phyloP scores from a whole-genome alignment of 2,888 invertebrate species.

The Andrena marginata region DNA sequence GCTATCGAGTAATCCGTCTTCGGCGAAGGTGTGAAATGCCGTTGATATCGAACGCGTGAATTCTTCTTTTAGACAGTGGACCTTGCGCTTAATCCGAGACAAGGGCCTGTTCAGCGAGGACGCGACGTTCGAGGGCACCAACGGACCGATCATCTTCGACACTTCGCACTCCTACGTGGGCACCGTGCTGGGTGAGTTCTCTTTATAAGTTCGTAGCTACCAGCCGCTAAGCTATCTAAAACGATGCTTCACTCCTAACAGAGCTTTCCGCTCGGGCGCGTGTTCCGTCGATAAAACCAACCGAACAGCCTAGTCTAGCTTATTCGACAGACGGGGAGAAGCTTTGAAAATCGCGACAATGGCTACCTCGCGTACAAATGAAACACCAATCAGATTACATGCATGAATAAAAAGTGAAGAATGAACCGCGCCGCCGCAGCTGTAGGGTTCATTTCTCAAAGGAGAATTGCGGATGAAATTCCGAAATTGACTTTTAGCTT shows the following conservation, averaged over 20 bases:
- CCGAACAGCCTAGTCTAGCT: too few relatives aligned
- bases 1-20: background rate
- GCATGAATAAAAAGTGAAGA: background rate
- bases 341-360: too few relatives aligned
- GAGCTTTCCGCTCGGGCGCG: too few relatives aligned
- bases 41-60: background rate
- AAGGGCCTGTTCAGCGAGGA: slow-evolving; percentile 80
- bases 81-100: slow-evolving; percentile 81
- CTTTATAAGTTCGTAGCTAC: background rate
- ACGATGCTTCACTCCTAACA: too few relatives aligned
- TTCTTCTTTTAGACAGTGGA: slow-evolving; percentile 79
- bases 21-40: background rate
- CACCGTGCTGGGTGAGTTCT: slow-evolving; percentile 81
- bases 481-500: slow-evolving; percentile 1
- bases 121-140: slow-evolving; percentile 80
- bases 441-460: background rate
- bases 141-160: slow-evolving; percentile 82
- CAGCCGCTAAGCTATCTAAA: too few relatives aligned
- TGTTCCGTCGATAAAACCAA: too few relatives aligned
- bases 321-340: too few relatives aligned
- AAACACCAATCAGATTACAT: background rate
- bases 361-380: background rate
- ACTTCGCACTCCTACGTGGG: slow-evolving; percentile 81
- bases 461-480: slow-evolving; percentile 15
- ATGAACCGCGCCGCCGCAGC: too few relatives aligned